Evolutionary conservation across 23 tunicate genomes (phyloP).

Genomic region (Pegea sp.): DNA sequence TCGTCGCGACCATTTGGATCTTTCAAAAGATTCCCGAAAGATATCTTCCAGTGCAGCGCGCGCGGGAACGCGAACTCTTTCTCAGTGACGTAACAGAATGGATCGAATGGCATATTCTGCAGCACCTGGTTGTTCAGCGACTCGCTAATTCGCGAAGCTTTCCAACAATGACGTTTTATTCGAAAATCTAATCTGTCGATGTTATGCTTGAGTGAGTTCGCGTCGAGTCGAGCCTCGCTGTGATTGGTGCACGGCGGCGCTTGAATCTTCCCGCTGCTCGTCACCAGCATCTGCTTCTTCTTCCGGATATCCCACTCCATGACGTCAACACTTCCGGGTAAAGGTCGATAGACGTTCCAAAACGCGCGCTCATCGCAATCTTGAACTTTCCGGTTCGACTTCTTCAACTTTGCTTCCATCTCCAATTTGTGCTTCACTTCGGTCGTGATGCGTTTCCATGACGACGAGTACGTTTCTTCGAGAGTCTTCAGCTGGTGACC

Average conservation of each 20-base stretch:
- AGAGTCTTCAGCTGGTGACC: no score
- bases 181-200: not conserved
- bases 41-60: conserved; percentile 71
- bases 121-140: conserved; percentile 22
- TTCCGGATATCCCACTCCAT: conserved; percentile 78
- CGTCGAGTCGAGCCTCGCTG: conserved; percentile 1
- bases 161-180: no score
- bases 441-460: no score
- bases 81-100: conserved; percentile 10
- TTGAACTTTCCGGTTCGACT: conserved; percentile 48
- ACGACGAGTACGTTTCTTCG: no score
- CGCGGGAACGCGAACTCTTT: conserved; percentile 13
- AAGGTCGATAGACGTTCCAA: conserved; percentile 93
- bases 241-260: conserved; percentile 32
- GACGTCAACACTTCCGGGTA: conserved; percentile 80
- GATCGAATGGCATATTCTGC: conserved; percentile 57
- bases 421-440: no score
- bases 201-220: conserved; percentile 2
- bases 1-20: conserved; percentile 46
- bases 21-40: conserved; percentile 44
- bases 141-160: conserved; percentile 22
- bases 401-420: no score
- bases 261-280: conserved; percentile 27
- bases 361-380: conserved; percentile 93
- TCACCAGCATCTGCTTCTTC: conserved; percentile 45